These are phyloP conservation scores for Trachythela sp. DNA, from an alignment of 64 coral and sea anemone species.

Conservation along the genomic window DNA sequence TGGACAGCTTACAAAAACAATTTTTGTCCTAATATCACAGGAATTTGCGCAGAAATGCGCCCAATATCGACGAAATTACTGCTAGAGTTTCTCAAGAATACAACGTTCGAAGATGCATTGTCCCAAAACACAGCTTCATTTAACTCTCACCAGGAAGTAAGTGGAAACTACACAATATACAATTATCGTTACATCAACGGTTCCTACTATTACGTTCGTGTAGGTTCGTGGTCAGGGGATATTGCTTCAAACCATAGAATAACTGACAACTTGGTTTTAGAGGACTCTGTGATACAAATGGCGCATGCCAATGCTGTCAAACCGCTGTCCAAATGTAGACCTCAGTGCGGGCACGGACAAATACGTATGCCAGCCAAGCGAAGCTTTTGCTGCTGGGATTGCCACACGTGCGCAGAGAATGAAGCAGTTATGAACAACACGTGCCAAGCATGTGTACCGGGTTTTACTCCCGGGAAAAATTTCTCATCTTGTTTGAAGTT, in stretches of 20 bases:
- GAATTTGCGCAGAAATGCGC: slow-evolving; percentile 51
- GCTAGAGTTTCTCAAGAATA: slow-evolving; percentile 64
- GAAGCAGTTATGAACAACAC: slow-evolving; percentile 67
- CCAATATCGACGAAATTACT: slow-evolving; percentile 23
- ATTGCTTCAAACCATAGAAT: not conserved
- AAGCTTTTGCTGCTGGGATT: slow-evolving; percentile 34
- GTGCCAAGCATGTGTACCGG: slow-evolving; percentile 51
- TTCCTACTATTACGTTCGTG: slow-evolving; percentile 48
- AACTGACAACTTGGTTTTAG: slow-evolving; percentile 26
- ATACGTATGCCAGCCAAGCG: not conserved
- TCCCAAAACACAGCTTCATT: slow-evolving; percentile 49
- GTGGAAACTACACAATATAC: slow-evolving; percentile 70
- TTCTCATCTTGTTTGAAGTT: slow-evolving; percentile 45
- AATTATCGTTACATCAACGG: slow-evolving; percentile 60
- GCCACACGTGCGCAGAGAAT: slow-evolving; percentile 39
- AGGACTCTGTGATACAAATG: slow-evolving; percentile 47
- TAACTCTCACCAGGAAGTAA: slow-evolving; percentile 84
- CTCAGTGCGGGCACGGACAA: slow-evolving; percentile 41
- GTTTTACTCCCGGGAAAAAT: slow-evolving; percentile 51
- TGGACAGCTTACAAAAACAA: slow-evolving; percentile 52
- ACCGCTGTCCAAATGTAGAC: slow-evolving; percentile 62
- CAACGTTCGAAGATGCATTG: slow-evolving; percentile 61
- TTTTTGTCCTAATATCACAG: slow-evolving; percentile 44
- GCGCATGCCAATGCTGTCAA: slow-evolving; percentile 19
- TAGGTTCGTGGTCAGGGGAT: slow-evolving; percentile 60